Evolutionary conservation across 2,113 vertebrate species (phyloP).

Genomic region (Sinocyclocheilus maitianheensis): DNA sequence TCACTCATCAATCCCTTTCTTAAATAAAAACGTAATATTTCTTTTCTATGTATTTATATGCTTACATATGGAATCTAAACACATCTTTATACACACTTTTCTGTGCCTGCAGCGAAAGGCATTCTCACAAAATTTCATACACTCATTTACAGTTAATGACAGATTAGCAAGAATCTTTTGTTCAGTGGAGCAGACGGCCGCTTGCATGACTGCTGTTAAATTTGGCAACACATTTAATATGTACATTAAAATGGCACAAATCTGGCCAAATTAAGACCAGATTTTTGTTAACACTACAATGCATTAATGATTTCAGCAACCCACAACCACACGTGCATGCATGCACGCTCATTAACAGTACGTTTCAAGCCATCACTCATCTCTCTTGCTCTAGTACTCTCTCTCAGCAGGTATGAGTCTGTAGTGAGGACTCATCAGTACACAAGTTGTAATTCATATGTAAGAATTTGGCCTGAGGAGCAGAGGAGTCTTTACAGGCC

Average conservation of each 20-base stretch:
- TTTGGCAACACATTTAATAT: conserved; percentile 85
- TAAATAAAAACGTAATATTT: neutral
- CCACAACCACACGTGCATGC: neutral
- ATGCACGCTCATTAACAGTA: neutral
- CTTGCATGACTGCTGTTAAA: conserved; percentile 68
- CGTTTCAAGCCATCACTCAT: neutral
- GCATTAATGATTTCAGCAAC: conserved; percentile 88
- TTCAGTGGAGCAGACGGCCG: neutral
- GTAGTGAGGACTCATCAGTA: conserved; percentile 90
- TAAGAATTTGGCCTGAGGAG: conserved; percentile 87
- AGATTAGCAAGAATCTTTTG: conserved; percentile 30
- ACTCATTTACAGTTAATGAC: neutral
- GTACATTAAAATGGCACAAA: conserved; percentile 84
- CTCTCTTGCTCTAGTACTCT: conserved; percentile 57
- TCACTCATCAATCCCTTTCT: neutral
- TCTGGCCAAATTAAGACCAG: conserved; percentile 91
- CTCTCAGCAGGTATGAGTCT: conserved; percentile 81
- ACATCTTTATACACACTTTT: neutral
- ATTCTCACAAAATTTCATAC: neutral
- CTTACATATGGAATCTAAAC: neutral
- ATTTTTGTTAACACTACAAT: conserved; percentile 89
- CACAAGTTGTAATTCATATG: conserved; percentile 95
- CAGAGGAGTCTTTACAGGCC: conserved; percentile 82
- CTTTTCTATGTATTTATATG: neutral
- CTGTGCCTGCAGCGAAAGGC: neutral